Evolutionary conservation across 2,888 invertebrate genomes (phyloP), one percentile per base, ranked within the genome.

Genomic region (Cancer borealis): DNA sequence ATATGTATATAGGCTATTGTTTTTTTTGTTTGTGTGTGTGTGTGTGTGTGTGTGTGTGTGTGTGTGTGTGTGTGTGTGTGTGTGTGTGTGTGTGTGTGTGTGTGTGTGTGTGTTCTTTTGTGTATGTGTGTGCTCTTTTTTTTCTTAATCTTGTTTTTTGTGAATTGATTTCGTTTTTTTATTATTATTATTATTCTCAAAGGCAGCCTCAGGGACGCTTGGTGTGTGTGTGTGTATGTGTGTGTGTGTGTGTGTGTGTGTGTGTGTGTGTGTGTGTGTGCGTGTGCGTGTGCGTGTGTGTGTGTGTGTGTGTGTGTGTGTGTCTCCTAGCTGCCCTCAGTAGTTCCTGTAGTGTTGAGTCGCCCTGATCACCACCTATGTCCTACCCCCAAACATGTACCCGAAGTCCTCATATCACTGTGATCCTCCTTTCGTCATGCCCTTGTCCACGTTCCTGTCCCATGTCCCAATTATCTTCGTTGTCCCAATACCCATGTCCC

Each of bases 211-310:
- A 73, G 73, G 26, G 73, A 73, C 73, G 73, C 73, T 73, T 73
- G 8, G 6, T 73, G n/a, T 73, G 73, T 73, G 73, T 73, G 73
- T 73, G 73, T 73, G 73, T n/a, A 26, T 73, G 73, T n/a, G 73
- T 73, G 73, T 73, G 73, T 73, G 73, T 73, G 73, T 73, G 73
- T 73, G 73, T 73, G 73, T 54, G 54, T 54, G 54, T 54, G 54
- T 54, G 54, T 54, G 54, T 54, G 54, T 54, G 54, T 54, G 54
- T 54, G 54, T 54, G 54, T 54, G 54, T 54, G 54, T 54, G 54
- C 3, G 54, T 54, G 54, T 54, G 54, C 3, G 54, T 54, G 54
- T 54, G 54, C 3, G 54, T 54, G 54, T 54, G 54, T 54, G 54
- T 54, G 54, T 54, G 54, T 54, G 54, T 54, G 54, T 54, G 12